A percentile compares a stretch with the other conserved stretches of the same genome.
Evolutionary conservation across 2,113 vertebrate genomes (phyloP).

Genomic region (Nannobrachium achirus): DNA sequence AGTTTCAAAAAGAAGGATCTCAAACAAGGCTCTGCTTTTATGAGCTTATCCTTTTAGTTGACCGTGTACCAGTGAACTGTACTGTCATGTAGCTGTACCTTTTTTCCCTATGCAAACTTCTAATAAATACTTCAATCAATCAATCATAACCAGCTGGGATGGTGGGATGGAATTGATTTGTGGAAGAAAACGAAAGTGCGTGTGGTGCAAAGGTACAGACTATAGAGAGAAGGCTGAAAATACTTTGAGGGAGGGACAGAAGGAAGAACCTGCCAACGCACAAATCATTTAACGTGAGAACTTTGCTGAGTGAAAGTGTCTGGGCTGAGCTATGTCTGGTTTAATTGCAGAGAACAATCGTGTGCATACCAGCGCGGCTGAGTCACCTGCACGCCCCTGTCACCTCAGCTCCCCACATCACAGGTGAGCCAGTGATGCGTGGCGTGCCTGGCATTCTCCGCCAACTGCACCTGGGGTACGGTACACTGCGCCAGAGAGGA

Average conservation of each 20-base stretch:
- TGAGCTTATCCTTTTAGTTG: too few relatives aligned
- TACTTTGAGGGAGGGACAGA: too few relatives aligned
- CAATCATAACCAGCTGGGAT: constrained; percentile 41
- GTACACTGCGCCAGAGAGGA: constrained; percentile 5
- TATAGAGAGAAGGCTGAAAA: constrained; percentile 19
- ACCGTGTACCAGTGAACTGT: too few relatives aligned
- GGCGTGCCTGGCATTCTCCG: constrained; percentile 13
- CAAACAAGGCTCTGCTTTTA: too few relatives aligned
- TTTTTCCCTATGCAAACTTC: too few relatives aligned
- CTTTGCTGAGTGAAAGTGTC: background rate
- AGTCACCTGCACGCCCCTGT: constrained; percentile 48
- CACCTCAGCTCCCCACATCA: constrained; percentile 41
- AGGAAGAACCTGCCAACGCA: background rate
- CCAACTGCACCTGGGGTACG: constrained; percentile 47
- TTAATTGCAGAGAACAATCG: constrained; percentile 15
- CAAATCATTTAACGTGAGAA: constrained; percentile 7
- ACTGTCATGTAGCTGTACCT: too few relatives aligned
- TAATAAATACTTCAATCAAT: too few relatives aligned
- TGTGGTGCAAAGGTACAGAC: background rate
- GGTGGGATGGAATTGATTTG: background rate
- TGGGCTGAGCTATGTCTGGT: constrained; percentile 1
- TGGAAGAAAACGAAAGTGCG: background rate
- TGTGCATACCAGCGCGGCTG: constrained; percentile 38
- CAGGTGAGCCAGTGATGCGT: constrained; percentile 48
- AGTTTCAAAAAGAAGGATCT: too few relatives aligned